These are phyloP conservation scores for Enteromius mattozi DNA, from an alignment of 2,797 vertebrate genomes.

Conservation along the genomic window DNA sequence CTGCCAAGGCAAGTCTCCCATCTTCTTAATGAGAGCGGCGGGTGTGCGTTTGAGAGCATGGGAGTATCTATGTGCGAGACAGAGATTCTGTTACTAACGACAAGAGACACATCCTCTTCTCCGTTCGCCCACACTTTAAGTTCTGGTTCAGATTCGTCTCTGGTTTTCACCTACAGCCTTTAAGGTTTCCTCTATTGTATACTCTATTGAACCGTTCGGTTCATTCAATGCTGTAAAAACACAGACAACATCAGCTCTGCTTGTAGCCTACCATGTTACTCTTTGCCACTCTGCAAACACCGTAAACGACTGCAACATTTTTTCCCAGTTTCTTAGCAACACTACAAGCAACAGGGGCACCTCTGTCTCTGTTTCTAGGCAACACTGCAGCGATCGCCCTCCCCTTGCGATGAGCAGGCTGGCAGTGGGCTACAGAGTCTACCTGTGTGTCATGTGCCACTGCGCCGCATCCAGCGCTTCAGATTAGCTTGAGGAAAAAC, in stretches of 20 bases:
- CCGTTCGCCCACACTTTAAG: background rate
- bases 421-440: constrained; percentile 47
- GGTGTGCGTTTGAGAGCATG: background rate
- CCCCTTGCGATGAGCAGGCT: constrained; percentile 55
- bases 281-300: constrained; percentile 38
- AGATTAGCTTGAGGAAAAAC: constrained; percentile 40
- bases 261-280: constrained; percentile 32
- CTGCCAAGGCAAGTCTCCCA: constrained; percentile 51
- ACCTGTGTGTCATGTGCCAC: constrained; percentile 38
- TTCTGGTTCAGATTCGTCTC: background rate
- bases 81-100: constrained; percentile 68
- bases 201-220: constrained; percentile 4
- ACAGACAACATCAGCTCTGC: constrained; percentile 24
- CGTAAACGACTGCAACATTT: constrained; percentile 50
- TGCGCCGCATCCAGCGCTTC: constrained; percentile 38
- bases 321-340: constrained; percentile 62
- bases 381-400: constrained; percentile 73
- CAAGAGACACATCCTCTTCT: constrained; percentile 9
- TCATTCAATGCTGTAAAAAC: background rate
- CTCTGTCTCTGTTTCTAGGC: constrained; percentile 77
- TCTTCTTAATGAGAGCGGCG: constrained; percentile 57
- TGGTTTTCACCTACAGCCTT: background rate
- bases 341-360: constrained; percentile 61
- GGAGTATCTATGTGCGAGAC: constrained; percentile 40
- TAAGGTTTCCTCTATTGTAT: background rate